A percentile compares a stretch with the other conserved stretches of the same genome.
Evolutionary conservation across 2,797 vertebrate genomes (phyloP).

Genomic region (Anguilla pacifica): DNA sequence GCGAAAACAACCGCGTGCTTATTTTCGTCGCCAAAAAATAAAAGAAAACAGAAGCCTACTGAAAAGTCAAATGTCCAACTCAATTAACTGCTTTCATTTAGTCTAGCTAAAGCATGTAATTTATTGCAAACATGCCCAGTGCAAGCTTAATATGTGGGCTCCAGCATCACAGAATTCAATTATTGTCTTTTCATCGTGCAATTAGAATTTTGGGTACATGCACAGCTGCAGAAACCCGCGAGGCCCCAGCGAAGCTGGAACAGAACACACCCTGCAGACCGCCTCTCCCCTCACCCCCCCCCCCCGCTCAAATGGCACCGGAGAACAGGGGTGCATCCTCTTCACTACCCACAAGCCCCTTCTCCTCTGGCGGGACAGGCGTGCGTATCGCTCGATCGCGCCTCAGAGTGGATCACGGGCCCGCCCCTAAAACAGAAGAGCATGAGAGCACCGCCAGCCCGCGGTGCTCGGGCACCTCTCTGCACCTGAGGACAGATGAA

Average conservation of each 20-base stretch:
- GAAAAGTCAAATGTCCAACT: slow-evolving; percentile 31
- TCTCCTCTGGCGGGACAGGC: neutral
- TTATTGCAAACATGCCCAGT: slow-evolving; percentile 17
- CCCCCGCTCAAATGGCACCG: neutral
- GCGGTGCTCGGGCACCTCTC: slow-evolving; percentile 2
- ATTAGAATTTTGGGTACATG: slow-evolving; percentile 49
- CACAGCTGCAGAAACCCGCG: slow-evolving; percentile 54
- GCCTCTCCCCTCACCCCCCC: neutral
- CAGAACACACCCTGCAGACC: slow-evolving; percentile 34
- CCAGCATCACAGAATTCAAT: slow-evolving; percentile 59
- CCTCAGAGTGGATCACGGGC: slow-evolving; percentile 23
- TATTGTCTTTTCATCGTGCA: slow-evolving; percentile 62
- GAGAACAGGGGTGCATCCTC: neutral
- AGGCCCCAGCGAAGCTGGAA: slow-evolving; percentile 20
- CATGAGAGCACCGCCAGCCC: neutral
- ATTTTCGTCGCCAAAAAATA: neutral
- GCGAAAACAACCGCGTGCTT: neutral
- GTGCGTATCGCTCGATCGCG: slow-evolving; percentile 16
- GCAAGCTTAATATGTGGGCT: slow-evolving; percentile 45
- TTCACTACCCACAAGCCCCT: slow-evolving; percentile 17
- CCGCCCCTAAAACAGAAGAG: slow-evolving; percentile 20
- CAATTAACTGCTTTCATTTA: slow-evolving; percentile 35
- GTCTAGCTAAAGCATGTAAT: slow-evolving; percentile 31
- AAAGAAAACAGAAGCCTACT: slow-evolving; percentile 22
- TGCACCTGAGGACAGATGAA: slow-evolving; percentile 36